phyloP scores from a whole-genome alignment of 2,888 invertebrate genomes.

The Phymatocera aterrima region DNA sequence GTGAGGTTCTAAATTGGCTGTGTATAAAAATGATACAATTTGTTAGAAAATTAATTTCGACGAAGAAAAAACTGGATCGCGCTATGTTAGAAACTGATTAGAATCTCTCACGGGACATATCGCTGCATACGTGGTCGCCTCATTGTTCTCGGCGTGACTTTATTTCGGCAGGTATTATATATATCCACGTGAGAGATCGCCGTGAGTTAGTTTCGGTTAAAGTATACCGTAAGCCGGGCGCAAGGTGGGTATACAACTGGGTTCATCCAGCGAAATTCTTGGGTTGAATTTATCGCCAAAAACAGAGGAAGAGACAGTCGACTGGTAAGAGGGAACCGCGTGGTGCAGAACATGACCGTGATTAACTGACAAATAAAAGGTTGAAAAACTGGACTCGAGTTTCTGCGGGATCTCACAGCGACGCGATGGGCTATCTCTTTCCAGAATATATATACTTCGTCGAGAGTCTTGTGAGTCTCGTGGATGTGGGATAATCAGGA shows the following conservation, averaged over 20 bases:
- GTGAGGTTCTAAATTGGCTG: background rate
- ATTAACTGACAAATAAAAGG: slow-evolving; percentile 39
- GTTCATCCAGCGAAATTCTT: slow-evolving; percentile 11
- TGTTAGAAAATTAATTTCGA: background rate
- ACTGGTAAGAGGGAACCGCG: slow-evolving; percentile 3
- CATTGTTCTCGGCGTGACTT: background rate
- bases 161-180: no score
- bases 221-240: slow-evolving; percentile 28
- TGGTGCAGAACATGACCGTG: slow-evolving; percentile 21
- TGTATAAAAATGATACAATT: background rate
- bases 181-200: background rate
- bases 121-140: background rate
- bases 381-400: slow-evolving; percentile 14
- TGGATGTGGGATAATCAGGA: slow-evolving; percentile 36
- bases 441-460: background rate
- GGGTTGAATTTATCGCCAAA: slow-evolving; percentile 24
- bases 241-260: no score
- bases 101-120: slow-evolving; percentile 15
- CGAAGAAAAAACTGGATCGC: background rate
- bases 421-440: slow-evolving; percentile 31
- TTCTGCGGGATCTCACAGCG: background rate
- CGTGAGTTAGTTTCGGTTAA: background rate
- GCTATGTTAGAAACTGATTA: slow-evolving; percentile 6
- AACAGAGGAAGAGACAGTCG: slow-evolving; percentile 14
- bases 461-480: background rate